Evolutionary conservation across 1,140 invertebrate genomes (phyloP).

Genomic region (Varroa destructor): DNA sequence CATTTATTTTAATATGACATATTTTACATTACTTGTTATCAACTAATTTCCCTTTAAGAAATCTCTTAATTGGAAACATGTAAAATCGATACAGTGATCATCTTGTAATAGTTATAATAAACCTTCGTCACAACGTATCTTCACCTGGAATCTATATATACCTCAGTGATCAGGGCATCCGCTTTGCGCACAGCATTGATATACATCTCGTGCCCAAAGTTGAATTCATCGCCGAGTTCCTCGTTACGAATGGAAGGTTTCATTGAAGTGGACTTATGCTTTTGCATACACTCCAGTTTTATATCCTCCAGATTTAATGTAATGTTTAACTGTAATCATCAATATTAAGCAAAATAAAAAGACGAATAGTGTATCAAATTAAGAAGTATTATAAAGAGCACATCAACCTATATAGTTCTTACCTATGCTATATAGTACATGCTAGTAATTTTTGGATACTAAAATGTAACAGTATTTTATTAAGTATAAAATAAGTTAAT

Average conservation of each 20-base stretch:
- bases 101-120: too few species aligned
- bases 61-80: too few species aligned
- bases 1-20: not conserved
- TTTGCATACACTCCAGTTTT: conserved; percentile 14
- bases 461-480: not conserved
- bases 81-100: too few species aligned
- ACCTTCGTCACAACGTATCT: too few species aligned
- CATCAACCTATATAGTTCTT: not conserved
- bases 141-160: not conserved
- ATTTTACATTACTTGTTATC: too few species aligned
- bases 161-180: conserved; percentile 5
- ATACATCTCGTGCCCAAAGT: conserved; percentile 21
- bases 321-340: conserved; percentile 2
- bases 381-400: not conserved
- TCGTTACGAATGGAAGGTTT: conserved; percentile 4
- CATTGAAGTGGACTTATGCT: conserved; percentile 25
- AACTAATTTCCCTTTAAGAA: too few species aligned
- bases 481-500: conserved; percentile 7
- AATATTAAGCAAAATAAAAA: not conserved
- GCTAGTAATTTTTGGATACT: not conserved
- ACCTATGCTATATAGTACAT: not conserved
- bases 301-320: conserved; percentile 3
- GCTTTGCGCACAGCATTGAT: conserved; percentile 1
- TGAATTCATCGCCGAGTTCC: not conserved
- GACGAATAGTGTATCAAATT: not conserved